A percentile compares a stretch with the other conserved stretches of the same genome.
phyloP scores from a whole-genome alignment of 2,888 invertebrate genomes.

The Drosophila antonietae region DNA sequence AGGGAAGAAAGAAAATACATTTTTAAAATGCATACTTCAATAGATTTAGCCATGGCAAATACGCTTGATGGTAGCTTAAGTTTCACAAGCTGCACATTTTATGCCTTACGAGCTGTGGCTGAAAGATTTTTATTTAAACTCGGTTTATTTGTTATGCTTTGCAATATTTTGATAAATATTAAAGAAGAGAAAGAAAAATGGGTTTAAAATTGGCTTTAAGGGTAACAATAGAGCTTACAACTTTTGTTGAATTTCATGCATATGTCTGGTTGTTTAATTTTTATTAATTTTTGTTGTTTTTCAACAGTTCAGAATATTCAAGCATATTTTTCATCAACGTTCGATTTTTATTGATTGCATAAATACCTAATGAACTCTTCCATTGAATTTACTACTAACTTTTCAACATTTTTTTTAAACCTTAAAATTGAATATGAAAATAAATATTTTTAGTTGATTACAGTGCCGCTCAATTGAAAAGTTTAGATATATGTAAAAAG shows the following conservation, averaged over 20 bases:
- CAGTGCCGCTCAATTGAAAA: too few relatives aligned
- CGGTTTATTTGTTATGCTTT: background rate
- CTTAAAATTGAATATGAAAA: too few relatives aligned
- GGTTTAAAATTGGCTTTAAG: background rate
- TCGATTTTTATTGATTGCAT: too few relatives aligned
- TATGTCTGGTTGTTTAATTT: background rate
- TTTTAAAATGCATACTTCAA: background rate
- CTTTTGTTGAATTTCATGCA: background rate
- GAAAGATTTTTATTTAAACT: background rate
- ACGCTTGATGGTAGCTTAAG: background rate
- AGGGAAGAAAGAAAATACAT: background rate
- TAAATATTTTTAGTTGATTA: too few relatives aligned
- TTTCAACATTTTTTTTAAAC: too few relatives aligned
- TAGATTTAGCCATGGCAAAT: background rate
- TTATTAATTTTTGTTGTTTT: background rate
- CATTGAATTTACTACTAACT: too few relatives aligned
- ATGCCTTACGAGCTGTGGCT: background rate
- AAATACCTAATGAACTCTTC: too few relatives aligned
- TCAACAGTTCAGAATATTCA: too few relatives aligned
- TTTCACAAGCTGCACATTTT: background rate
- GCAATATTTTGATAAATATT: background rate
- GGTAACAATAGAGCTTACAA: background rate
- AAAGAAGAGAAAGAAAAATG: background rate
- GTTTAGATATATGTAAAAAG: too few relatives aligned
- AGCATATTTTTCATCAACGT: too few relatives aligned